Evolutionary conservation across 2,113 vertebrate genomes (phyloP).

Genomic region (Petrocephalus microphthalmus): DNA sequence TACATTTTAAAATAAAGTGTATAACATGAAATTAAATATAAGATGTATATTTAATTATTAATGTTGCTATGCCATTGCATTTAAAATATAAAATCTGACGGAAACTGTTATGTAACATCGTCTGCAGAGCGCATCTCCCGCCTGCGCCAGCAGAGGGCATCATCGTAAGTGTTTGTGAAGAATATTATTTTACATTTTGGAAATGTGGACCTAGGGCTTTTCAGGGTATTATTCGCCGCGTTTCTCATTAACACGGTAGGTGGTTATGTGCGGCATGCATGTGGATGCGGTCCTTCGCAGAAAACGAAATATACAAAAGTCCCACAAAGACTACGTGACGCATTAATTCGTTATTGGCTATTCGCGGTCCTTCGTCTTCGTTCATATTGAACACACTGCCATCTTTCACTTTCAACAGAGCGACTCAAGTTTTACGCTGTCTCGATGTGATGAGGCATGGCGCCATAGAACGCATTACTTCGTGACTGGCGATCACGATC

Average conservation of each 20-base stretch:
- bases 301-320: background rate
- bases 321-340: background rate
- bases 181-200: background rate
- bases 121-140: background rate
- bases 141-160: background rate
- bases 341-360: background rate
- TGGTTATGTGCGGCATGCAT: background rate
- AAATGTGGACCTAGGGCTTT: background rate
- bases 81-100: background rate
- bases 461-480: background rate
- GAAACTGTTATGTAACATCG: background rate
- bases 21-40: background rate
- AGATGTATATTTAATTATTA: background rate
- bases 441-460: background rate
- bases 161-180: background rate
- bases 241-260: background rate
- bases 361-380: background rate
- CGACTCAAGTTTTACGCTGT: background rate
- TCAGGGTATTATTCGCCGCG: background rate
- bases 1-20: background rate
- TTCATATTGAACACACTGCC: background rate
- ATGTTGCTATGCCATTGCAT: background rate
- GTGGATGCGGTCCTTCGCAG: background rate
- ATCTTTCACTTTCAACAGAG: background rate
- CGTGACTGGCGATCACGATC: background rate